Evolutionary conservation across 2,888 invertebrate species (phyloP), one percentile per base, ranked within the genome.

Genomic region (Heteromurus nitidus): DNA sequence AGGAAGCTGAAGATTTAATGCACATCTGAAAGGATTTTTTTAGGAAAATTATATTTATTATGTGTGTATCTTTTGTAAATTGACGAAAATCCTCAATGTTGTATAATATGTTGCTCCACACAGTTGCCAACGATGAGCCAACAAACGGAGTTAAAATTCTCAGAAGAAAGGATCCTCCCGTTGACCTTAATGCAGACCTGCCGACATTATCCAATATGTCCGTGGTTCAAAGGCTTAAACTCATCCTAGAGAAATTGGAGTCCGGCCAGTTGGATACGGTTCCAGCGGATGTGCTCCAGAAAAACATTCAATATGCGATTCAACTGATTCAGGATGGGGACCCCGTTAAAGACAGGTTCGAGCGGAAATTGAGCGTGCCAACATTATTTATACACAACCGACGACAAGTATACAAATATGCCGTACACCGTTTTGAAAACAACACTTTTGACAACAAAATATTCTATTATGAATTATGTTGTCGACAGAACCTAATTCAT

Each of bases 281-380:
- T 88, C 93, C 95, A 36, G 93, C 94, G 87, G 96, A 96, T 89
- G 93, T 96, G 86, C 92, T 98, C 88, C 95, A 96, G 91, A 94
- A 94, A 90, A 97, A 98, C 91, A 91, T 98, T 87, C 95, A 96
- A 88, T 98, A 96, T 90, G 97, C 97, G 73, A 77, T 87, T 26
- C 82, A 86, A 53, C 65, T 87, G 26, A 86, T 87, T 68, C 86
- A 85, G 65, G 85, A 84, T 24, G 87, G 86, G 53, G 85, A 81
- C 62, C 50, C 82, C 47, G 73, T 72, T 36, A 83, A 80, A 64
- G 86, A 85, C 85, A 87, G 86, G 86, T 86, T 69, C 58, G 82
- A 76, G 75, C 70, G 82, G 82, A 76, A 65, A 70, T 70, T 77
- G 26, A 50, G 28, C 26, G 31, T 20, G 18, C 36, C 36, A 9